Percentiles rank a stretch among this genome's conserved stretches.
phyloP scores from a whole-genome alignment of 2,113 vertebrate genomes.

The Indicator indicator region DNA sequence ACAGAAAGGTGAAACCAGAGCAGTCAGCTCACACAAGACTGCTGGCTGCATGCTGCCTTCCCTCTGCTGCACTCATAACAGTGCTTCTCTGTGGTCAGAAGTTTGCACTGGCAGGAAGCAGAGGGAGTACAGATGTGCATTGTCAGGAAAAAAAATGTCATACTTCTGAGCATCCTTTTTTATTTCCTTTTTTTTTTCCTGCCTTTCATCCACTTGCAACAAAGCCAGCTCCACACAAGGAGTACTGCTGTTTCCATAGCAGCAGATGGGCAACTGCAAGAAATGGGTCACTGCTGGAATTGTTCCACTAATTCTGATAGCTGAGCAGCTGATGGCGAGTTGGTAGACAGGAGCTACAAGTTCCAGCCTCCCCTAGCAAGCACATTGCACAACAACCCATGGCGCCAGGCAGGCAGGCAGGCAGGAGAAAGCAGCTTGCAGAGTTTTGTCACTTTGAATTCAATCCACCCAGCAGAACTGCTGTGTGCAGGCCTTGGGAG shows the following conservation, averaged over 20 bases:
- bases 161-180: not conserved
- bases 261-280: slow-evolving; percentile 70
- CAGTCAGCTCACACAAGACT: not conserved
- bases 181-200: not conserved
- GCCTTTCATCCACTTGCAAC: not conserved
- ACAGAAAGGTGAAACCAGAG: not conserved
- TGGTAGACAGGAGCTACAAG: not conserved
- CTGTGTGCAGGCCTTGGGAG: not conserved
- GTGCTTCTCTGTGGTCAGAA: not conserved
- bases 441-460: not conserved
- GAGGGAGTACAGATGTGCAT: not conserved
- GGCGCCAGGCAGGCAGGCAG: not conserved
- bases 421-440: not conserved
- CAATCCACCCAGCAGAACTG: not conserved
- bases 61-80: not conserved
- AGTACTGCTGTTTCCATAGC: slow-evolving; percentile 68
- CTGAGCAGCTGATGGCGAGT: slow-evolving; percentile 45
- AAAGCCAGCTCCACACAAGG: not conserved
- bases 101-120: not conserved
- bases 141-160: not conserved
- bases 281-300: slow-evolving; percentile 65
- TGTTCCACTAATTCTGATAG: slow-evolving; percentile 44
- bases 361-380: not conserved
- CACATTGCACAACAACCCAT: not conserved
- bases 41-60: not conserved